These are phyloP conservation scores for Anguilla megastoma DNA, from an alignment of 2,797 vertebrate species.

Conservation along the genomic window DNA sequence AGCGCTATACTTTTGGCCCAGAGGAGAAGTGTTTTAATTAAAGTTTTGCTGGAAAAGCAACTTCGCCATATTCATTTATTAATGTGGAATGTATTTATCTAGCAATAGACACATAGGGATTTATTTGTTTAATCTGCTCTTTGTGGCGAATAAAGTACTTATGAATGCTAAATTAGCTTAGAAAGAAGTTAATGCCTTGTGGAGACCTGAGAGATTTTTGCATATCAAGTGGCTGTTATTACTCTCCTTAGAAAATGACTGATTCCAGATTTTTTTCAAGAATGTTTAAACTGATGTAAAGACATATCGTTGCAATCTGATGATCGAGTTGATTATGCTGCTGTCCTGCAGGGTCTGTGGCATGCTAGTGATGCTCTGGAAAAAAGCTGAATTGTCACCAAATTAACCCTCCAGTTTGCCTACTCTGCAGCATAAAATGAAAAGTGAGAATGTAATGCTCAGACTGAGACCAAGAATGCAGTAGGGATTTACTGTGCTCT, in stretches of 20 bases:
- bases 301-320: too few relatives aligned
- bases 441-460: neutral
- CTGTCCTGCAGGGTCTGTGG: neutral
- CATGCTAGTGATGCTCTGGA: neutral
- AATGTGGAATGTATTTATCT: neutral
- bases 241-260: too few relatives aligned
- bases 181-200: neutral
- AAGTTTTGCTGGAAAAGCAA: slow-evolving; percentile 17
- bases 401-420: neutral
- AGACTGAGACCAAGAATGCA: neutral
- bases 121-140: neutral
- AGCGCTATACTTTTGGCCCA: neutral
- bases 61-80: neutral
- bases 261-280: too few relatives aligned
- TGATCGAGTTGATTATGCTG: too few relatives aligned
- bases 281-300: too few relatives aligned
- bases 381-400: neutral
- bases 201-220: neutral
- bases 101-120: neutral
- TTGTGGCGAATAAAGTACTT: neutral
- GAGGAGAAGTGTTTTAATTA: neutral
- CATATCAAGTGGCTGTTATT: neutral
- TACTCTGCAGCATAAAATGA: neutral
- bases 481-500: too few relatives aligned
- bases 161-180: neutral